Evolutionary conservation across 2,113 vertebrate species (phyloP).

Genomic region (Chitala chitala): DNA sequence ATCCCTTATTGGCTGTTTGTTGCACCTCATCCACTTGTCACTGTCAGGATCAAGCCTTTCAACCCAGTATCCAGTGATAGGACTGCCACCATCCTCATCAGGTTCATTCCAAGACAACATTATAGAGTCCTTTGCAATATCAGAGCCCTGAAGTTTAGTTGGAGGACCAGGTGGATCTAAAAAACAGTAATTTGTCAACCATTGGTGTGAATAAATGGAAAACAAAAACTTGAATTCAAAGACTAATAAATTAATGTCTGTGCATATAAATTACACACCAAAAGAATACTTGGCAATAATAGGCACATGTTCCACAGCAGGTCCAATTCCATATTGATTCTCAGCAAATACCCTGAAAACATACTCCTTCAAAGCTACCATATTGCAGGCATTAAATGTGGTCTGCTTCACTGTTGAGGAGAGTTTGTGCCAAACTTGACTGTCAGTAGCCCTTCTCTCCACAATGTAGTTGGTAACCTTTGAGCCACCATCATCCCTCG

Average conservation of each 20-base stretch:
- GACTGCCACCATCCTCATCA: constrained; percentile 95
- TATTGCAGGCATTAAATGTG: constrained; percentile 81
- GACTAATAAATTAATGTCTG: neutral
- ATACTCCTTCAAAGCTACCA: constrained; percentile 86
- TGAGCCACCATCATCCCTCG: constrained; percentile 90
- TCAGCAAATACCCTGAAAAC: constrained; percentile 91
- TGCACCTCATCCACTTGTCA: constrained; percentile 93
- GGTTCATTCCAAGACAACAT: constrained; percentile 92
- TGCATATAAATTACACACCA: constrained; percentile 61
- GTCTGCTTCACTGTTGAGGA: constrained; percentile 93
- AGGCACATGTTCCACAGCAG: constrained; percentile 76
- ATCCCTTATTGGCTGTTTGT: constrained; percentile 90
- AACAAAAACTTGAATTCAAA: neutral
- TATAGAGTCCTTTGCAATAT: constrained; percentile 86
- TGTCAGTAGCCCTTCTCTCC: constrained; percentile 74
- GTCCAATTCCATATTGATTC: constrained; percentile 93
- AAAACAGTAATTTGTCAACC: constrained; percentile 20
- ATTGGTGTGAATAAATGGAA: neutral
- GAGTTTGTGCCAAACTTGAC: constrained; percentile 90
- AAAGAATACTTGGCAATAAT: constrained; percentile 89
- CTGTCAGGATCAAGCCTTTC: constrained; percentile 88
- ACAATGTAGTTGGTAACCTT: constrained; percentile 89
- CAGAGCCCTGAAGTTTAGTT: constrained; percentile 78
- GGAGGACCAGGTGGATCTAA: constrained; percentile 88
- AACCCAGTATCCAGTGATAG: constrained; percentile 94